phyloP scores from a whole-genome alignment of 2,797 vertebrate species.

The Enoplosus armatus region DNA sequence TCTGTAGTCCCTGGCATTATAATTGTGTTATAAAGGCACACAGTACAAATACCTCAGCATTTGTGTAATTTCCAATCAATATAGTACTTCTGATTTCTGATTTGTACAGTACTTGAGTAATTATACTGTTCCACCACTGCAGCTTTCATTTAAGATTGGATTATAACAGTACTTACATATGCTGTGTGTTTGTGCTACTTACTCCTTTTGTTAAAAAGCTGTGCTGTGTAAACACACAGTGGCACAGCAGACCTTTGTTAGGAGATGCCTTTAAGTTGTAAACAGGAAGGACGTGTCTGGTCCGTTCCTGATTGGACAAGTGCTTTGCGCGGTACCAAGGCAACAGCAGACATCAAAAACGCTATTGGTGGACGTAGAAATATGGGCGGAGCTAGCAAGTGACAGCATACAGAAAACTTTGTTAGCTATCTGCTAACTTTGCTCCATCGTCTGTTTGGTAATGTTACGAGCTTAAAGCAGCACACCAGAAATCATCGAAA shows the following conservation, averaged over 20 bases:
- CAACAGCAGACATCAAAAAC: slow-evolving; percentile 39
- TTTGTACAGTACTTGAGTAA: background rate
- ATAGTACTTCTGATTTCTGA: no score
- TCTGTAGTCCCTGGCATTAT: no score
- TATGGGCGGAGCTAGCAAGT: slow-evolving; percentile 61
- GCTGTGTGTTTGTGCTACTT: no score
- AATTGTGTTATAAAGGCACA: no score
- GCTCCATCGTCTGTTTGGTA: slow-evolving; percentile 1
- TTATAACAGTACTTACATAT: background rate
- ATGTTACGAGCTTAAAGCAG: slow-evolving; percentile 32
- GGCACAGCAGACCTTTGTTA: background rate
- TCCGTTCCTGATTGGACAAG: slow-evolving; percentile 65
- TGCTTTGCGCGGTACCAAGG: slow-evolving; percentile 33
- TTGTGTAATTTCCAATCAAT: no score
- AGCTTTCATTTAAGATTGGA: background rate
- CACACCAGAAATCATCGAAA: background rate
- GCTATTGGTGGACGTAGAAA: slow-evolving; percentile 47
- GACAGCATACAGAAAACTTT: slow-evolving; percentile 73
- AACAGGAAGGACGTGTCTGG: slow-evolving; percentile 40
- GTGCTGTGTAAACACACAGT: no score
- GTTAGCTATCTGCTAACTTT: slow-evolving; percentile 73
- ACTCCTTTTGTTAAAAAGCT: background rate
- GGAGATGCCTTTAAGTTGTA: background rate
- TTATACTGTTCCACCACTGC: background rate
- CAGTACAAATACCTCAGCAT: background rate